These are phyloP conservation scores for Drosophila arizonae DNA, from an alignment of 1,140 invertebrate species.

Conservation along the genomic window DNA sequence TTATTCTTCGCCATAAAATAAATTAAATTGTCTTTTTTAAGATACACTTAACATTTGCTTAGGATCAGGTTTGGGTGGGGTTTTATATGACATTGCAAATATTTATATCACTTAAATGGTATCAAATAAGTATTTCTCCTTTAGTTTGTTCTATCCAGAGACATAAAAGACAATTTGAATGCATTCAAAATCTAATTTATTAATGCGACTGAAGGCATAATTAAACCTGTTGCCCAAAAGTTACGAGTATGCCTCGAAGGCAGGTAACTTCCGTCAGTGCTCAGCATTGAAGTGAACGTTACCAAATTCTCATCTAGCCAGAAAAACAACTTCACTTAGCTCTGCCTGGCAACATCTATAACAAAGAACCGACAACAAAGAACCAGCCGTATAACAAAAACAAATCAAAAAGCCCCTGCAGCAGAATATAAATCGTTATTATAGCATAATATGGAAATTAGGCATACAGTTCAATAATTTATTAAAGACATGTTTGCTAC, in stretches of 20 bases:
- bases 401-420: constrained; percentile 5
- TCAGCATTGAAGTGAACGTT: constrained; percentile 9
- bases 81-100: background rate
- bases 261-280: constrained; percentile 20
- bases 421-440: background rate
- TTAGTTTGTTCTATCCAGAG: background rate
- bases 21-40: no score
- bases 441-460: constrained; percentile 23
- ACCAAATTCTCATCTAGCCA: constrained; percentile 49
- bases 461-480: constrained; percentile 2
- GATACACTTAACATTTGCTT: no score
- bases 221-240: constrained; percentile 21
- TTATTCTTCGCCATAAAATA: background rate
- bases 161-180: constrained; percentile 8
- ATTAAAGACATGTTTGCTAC: constrained; percentile 47
- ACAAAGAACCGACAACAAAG: constrained; percentile 55
- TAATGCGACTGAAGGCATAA: background rate
- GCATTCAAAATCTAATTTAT: constrained; percentile 16
- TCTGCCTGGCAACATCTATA: constrained; percentile 13
- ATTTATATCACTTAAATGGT: background rate
- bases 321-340: constrained; percentile 53
- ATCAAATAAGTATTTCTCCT: no score
- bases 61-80: background rate
- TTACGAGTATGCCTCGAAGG: background rate
- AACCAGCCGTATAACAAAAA: constrained; percentile 46